Conservation (phyloP, 2,888 invertebrate genomes). For the Colletes collaris region DNA sequence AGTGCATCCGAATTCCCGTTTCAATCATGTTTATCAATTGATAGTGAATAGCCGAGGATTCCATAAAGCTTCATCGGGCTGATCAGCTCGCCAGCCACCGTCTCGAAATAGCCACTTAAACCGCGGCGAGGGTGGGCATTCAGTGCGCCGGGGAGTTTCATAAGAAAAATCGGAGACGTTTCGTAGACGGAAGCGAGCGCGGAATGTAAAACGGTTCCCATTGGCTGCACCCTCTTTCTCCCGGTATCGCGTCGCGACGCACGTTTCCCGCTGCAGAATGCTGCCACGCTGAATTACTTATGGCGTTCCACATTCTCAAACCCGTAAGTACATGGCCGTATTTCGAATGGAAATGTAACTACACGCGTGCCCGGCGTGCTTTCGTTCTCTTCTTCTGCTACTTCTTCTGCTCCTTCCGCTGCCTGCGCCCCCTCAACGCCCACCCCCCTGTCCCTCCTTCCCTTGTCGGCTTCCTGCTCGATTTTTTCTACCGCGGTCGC, state of each 20-base stretch:
- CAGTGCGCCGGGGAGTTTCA: background rate
- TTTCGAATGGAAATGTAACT: constrained; percentile 63
- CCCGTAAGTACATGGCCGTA: constrained; percentile 52
- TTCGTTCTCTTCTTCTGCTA: constrained; percentile 13
- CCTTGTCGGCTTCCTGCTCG: constrained; percentile 1
- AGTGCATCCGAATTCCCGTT: background rate
- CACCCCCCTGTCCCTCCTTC: no score
- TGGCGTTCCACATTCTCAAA: constrained; percentile 62
- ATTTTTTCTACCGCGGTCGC: constrained; percentile 46
- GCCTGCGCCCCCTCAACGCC: background rate
- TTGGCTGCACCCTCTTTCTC: constrained; percentile 51
- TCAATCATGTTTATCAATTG: background rate
- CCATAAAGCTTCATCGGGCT: background rate
- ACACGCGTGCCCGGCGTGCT: constrained; percentile 49
- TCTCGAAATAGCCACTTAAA: constrained; percentile 8
- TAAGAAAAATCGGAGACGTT: constrained; percentile 56
- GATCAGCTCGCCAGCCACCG: constrained; percentile 3
- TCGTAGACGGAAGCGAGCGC: constrained; percentile 37
- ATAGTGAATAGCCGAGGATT: background rate
- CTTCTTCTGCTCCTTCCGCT: constrained; percentile 13
- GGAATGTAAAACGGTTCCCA: constrained; percentile 56
- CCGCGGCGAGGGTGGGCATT: constrained; percentile 17
- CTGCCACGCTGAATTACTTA: constrained; percentile 70
- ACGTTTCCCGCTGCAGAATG: constrained; percentile 67
- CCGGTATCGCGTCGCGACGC: constrained; percentile 53